Base-by-base conservation (phyloP, 2,888 invertebrate genomes). In the Sipha maydis region DNA sequence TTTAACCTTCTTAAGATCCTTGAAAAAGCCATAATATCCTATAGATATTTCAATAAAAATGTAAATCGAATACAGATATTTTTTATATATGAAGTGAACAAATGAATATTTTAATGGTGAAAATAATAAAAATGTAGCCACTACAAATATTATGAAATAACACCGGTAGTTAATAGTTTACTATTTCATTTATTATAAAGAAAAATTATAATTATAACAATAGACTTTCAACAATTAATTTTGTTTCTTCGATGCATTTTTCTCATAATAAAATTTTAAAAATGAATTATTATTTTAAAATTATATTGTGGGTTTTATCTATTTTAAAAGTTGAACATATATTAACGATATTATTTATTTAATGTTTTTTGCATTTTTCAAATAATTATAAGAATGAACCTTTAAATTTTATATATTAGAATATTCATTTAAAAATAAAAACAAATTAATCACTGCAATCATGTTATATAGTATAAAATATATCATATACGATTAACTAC, bases 1-100 rank as follows among this genome's bases (percentile, higher is more conserved):
- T 79, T 19, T 61, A 34, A 61, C 79, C 79, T 79, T 79, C 56
- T 73, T 0, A 25, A 14, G 19, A 31, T 56, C 56, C 71, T 83
- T 75, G 28, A 56, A 5, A 61, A 61, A 28, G 19, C 7, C 4
- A 56, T 73, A 38, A 21, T 31, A 8, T 71, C 1, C 11, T 31
- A 8, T 34, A 75, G 73, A 73, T 38, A 83, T n/a, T n/a, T 9
- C 54, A 56, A n/a, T 73, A 75, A 56, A 56, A 75, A 56, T n/a
- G 19, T 73, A 73, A 83, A 73, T 83, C 7, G 19, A 56, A 1
- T 56, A 17, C 25, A 83, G 19, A 48, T 73, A 83, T 56, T 34
- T 56, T 34, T 31, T 1, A 25, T 5, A 73, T 54, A 19, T 48
- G 7, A 61, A 31, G 79, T 61, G 56, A 79, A 79, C 4, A 34